phyloP scores from a whole-genome alignment of 2,888 invertebrate genomes.

The Eupithecia insigniata region DNA sequence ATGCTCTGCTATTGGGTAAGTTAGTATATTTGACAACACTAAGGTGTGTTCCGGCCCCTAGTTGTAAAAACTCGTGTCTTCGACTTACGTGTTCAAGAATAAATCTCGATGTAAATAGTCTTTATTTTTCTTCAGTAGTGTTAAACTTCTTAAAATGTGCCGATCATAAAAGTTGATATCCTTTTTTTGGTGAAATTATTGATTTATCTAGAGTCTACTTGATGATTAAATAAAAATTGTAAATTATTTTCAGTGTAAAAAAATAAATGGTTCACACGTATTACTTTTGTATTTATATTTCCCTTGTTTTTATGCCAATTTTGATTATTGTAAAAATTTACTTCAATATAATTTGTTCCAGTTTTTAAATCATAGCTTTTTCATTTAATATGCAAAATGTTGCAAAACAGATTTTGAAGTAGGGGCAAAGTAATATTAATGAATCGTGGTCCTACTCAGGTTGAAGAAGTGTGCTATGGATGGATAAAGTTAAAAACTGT shows the following conservation, averaged over 20 bases:
- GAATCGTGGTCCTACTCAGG: neutral
- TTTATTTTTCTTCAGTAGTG: conserved; percentile 49
- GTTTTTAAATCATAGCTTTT: conserved; percentile 38
- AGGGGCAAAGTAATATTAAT: neutral
- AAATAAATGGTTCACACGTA: conserved; percentile 58
- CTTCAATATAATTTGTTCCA: conserved; percentile 46
- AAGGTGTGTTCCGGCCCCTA: conserved; percentile 56
- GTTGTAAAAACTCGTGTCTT: conserved; percentile 59
- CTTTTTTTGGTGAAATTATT: conserved; percentile 27
- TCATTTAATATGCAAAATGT: conserved; percentile 14
- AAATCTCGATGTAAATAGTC: conserved; percentile 57
- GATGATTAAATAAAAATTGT: conserved; percentile 48
- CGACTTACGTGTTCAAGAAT: conserved; percentile 66
- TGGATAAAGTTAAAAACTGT: no score
- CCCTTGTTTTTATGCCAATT: conserved; percentile 45
- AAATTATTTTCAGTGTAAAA: conserved; percentile 64
- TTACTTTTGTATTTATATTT: conserved; percentile 51
- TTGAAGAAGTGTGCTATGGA: neutral
- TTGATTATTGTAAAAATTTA: conserved; percentile 44
- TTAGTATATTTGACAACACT: conserved; percentile 51
- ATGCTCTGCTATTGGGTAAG: neutral
- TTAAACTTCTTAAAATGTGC: conserved; percentile 39
- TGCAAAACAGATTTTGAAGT: conserved; percentile 8
- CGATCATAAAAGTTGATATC: conserved; percentile 24
- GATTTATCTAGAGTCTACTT: conserved; percentile 36